Base-by-base conservation (phyloP, 2,113 vertebrate genomes). In the Vidua macroura region DNA sequence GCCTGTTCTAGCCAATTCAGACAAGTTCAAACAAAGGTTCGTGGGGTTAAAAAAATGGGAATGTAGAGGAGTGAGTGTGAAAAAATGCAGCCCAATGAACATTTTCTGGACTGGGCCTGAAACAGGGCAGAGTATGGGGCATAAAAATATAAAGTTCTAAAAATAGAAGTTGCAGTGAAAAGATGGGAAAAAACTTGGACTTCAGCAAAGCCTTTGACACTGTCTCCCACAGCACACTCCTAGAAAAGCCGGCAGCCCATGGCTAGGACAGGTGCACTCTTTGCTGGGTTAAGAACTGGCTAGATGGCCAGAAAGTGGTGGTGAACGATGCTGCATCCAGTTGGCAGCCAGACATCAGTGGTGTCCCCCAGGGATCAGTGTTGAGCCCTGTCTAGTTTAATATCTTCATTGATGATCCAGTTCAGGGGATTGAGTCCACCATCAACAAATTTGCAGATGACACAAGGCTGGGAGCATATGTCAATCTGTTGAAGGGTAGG, bases 331-430 rank as follows among this genome's bases (percentile, higher is more conserved):
- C 44, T 28, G 30, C 24, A 43, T 43, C 7, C 31, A 35, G 19
- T 2, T 41, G 24, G 19, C 0, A 0, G 46, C 15, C 55, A 35
- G 46, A 2, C 24, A 60, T 9, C 2, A 4, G 24, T 3, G 11
- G 19, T 3, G 37, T 30, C 1, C 7, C 5, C 2, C 19, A 35
- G 37, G 24, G 24, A 1, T 24, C 31, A 3, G 12, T 35, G 11
- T 0, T 60, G 31, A 19, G 30, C 1, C 15, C 15, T 3, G 55
- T 12, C 1, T 15, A 51, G 3, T 43, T 70, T 4, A 70, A 10
- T 11, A 30, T 19, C 6, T 28, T 60, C 0, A 23, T 0, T 30
- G 24, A 51, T 25, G 20, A 13, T 8, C 8, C 5, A 7, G 6
- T 2, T 28, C 4, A 51, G 9, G 19, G 20, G 3, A 17, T 7